Percentiles rank a stretch among this genome's conserved stretches.
Conservation (phyloP, 53 echinoderm and acorn worm genomes). For the Apostichopus leukothele region DNA sequence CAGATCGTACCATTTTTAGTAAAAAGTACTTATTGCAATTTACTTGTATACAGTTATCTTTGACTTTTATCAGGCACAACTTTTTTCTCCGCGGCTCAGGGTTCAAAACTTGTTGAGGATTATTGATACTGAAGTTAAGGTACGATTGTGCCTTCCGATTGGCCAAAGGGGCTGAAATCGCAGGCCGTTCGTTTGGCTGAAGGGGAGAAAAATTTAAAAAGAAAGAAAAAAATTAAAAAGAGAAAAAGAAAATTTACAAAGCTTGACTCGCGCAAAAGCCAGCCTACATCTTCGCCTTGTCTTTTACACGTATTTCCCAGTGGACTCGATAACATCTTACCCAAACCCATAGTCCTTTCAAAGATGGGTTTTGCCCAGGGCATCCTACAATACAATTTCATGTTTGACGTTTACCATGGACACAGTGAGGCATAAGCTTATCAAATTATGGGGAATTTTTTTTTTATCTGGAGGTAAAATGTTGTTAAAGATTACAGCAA, state of each 20-base stretch:
- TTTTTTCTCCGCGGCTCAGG: neutral
- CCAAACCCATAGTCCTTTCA: conserved; percentile 17
- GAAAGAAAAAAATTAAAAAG: neutral
- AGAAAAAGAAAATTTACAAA: neutral
- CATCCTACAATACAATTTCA: conserved; percentile 14
- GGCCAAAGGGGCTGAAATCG: neutral
- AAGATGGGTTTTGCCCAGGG: conserved; percentile 21
- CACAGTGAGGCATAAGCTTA: neutral
- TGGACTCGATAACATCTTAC: conserved; percentile 30
- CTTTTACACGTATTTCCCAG: conserved; percentile 38
- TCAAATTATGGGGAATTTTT: conserved; percentile 33
- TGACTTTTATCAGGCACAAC: neutral
- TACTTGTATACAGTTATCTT: neutral
- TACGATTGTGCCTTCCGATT: neutral
- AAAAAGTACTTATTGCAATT: neutral
- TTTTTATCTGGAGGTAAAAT: conserved; percentile 9
- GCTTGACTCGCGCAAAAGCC: conserved; percentile 1
- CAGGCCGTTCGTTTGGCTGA: neutral
- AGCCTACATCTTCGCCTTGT: conserved; percentile 40
- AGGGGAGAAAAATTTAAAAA: neutral
- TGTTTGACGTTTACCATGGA: conserved; percentile 18
- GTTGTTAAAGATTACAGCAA: conserved; percentile 11
- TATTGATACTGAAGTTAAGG: conserved; percentile 3
- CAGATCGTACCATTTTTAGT: neutral
- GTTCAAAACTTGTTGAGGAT: neutral